Conservation (phyloP, 2,797 vertebrate genomes). For the Lophotriccus pileatus region DNA sequence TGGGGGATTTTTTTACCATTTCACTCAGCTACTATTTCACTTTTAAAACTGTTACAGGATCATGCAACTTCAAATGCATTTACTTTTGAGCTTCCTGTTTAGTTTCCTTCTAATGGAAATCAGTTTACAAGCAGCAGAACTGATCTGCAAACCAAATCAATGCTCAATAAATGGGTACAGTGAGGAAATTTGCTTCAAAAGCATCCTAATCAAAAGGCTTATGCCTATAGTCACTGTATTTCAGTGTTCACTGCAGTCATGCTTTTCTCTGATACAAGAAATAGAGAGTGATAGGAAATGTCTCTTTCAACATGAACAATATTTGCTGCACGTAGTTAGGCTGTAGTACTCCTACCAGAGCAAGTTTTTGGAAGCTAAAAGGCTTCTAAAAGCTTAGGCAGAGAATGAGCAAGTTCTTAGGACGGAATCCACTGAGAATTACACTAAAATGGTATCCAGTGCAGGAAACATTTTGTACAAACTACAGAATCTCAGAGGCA, state of each 20-base stretch:
- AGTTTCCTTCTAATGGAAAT: neutral
- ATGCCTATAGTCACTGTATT: neutral
- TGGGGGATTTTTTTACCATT: neutral
- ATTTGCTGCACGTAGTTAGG: neutral
- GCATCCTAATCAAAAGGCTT: neutral
- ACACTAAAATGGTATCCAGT: neutral
- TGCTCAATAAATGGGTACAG: neutral
- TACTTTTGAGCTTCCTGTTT: neutral
- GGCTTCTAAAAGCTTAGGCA: neutral
- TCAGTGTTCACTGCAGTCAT: neutral
- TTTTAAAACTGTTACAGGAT: neutral
- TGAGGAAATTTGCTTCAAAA: neutral
- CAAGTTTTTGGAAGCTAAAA: neutral
- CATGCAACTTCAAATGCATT: neutral
- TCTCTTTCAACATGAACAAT: neutral
- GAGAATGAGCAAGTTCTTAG: neutral
- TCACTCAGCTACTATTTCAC: neutral
- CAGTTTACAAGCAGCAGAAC: neutral
- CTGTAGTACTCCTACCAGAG: neutral
- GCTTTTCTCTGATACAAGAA: neutral
- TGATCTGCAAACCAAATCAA: neutral
- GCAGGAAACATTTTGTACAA: neutral
- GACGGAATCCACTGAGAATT: neutral
- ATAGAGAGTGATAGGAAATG: neutral
- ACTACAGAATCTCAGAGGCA: neutral